Evolutionary conservation across 2,888 invertebrate species (phyloP).

Genomic region (Drosophila ezoana): DNA sequence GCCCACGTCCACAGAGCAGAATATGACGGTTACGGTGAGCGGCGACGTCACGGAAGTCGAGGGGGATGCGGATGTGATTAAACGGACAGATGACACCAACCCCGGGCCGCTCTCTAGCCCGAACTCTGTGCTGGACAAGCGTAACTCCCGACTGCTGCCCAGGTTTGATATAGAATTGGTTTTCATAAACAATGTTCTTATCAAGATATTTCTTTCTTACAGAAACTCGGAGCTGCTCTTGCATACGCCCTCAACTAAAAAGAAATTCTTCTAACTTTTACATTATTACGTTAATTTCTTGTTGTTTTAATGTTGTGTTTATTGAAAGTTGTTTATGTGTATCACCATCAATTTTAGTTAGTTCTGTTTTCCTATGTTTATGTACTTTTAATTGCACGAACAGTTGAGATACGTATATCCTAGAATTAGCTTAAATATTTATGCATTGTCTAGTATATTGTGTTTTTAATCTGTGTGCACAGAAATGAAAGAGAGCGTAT

Average conservation of each 20-base stretch:
- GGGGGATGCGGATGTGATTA: neutral
- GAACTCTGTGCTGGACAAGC: neutral
- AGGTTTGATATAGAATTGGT: neutral
- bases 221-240: slow-evolving; percentile 34
- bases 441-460: neutral
- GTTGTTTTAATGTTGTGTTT: neutral
- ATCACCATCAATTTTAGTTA: neutral
- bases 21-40: neutral
- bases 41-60: neutral
- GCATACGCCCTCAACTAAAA: slow-evolving; percentile 41
- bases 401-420: neutral
- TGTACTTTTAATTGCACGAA: no score
- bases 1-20: neutral
- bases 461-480: neutral
- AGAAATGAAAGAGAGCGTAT: slow-evolving; percentile 9
- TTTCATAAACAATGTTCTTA: neutral
- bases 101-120: neutral
- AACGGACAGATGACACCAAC: neutral
- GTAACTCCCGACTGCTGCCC: slow-evolving; percentile 9
- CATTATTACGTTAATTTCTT: neutral
- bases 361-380: no score
- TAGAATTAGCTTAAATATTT: neutral
- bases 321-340: slow-evolving; percentile 3
- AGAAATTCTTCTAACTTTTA: slow-evolving; percentile 39
- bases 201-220: neutral